Evolutionary conservation across 2,888 invertebrate species (phyloP), one percentile per base, ranked within the genome.

Genomic region (Acronicta aceris): DNA sequence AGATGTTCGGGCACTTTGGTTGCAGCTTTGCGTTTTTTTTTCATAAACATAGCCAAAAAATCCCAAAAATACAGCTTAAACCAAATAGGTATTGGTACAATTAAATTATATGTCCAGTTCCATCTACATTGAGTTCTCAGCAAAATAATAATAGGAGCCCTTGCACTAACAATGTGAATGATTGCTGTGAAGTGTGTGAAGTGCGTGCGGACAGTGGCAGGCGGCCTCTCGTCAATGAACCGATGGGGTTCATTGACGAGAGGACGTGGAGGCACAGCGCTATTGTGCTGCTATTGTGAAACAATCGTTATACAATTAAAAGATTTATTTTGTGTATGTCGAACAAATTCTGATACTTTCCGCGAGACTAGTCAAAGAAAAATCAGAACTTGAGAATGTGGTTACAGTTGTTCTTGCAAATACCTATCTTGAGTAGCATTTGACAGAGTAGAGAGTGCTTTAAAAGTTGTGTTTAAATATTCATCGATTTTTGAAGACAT

Each of bases 121-220:
- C 48, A 33, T 55, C 52, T 54, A 59, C 60, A 66, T 47, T 54
- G 56, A 57, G 47, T 57, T 59, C 46, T 50, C 53, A n/a, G 55
- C 65, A 25, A 72, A 70, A 67, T 67, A 72, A 72, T 70, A 72
- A 15, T 6, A 47, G 15, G 17, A 47, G 47, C 13, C 13, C n/a
- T 49, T 53, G 53, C 46, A 21, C 53, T 43, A 60, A 56, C 69
- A 67, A 67, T 59, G 59, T 59, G 56, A 50, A 59, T 59, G 59
- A 49, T 43, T 53, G 72, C 47, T 21, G 42, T 15, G 15, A 13
- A 0, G 15, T 6, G 9, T 13, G 6, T 12, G 13, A 7, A 71
- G 54, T 55, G 68, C 58, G 71, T 65, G 58, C 48, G 15, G 55
- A 55, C 43, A 0, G 30, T 10, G 30, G 30, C n/a, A 10, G 30